Percentiles rank a stretch among this genome's conserved stretches.
Evolutionary conservation across 92 coral and sea anemone species (phyloP).

Genomic region (Palythoa heliodiscus): DNA sequence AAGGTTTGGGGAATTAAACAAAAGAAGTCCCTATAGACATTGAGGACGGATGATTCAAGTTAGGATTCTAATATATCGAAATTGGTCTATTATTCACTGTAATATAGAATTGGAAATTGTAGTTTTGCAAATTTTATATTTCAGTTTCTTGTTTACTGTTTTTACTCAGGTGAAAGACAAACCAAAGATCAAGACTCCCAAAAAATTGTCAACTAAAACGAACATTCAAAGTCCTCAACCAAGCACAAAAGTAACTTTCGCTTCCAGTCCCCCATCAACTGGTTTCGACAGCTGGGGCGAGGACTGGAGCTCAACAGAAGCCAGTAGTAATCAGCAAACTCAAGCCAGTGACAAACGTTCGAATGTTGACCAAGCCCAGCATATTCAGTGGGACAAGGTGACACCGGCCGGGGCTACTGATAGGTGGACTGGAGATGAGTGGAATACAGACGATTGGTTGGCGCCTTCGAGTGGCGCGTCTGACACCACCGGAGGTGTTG

Average conservation of each 20-base stretch:
- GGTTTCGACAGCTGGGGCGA: constrained; percentile 42
- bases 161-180: constrained; percentile 9
- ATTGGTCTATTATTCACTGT: too few species aligned
- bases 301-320: constrained; percentile 43
- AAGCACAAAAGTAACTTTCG: neutral
- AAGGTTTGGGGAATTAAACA: too few species aligned
- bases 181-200: constrained; percentile 17
- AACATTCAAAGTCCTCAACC: constrained; percentile 16
- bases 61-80: too few species aligned
- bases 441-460: constrained; percentile 72
- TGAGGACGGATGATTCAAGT: too few species aligned
- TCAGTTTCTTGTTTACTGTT: neutral
- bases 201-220: constrained; percentile 18
- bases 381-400: constrained; percentile 48
- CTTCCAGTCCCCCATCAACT: constrained; percentile 16
- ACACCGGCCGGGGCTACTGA: constrained; percentile 30
- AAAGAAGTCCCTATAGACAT: too few species aligned
- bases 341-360: neutral
- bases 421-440: constrained; percentile 64
- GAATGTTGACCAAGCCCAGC: constrained; percentile 22
- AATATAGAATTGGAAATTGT: too few species aligned
- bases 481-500: constrained; percentile 62
- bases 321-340: neutral
- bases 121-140: neutral
- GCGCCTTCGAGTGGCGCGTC: constrained; percentile 29